Base-by-base conservation (phyloP, 2,113 vertebrate genomes). In the Tragelaphus strepsiceros region DNA sequence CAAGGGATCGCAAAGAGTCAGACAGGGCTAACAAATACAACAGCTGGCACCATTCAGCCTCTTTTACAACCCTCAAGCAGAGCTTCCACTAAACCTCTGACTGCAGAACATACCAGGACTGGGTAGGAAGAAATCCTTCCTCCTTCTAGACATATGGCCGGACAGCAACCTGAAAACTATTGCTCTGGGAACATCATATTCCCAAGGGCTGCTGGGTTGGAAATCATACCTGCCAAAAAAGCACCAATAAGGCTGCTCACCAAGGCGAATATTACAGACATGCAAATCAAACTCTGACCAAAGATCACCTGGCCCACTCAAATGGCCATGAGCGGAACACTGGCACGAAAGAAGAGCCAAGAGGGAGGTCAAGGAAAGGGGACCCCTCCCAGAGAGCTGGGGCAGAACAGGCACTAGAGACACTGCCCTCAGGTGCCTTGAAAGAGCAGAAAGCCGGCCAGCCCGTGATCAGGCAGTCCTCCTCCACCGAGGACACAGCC, bases 81-180 rank as follows among this genome's bases (percentile, higher is more conserved):
- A 35, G 64, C 64, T 35, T 10, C 64, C 64, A 67, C 64, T 35
- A 35, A 10, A 35, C 16, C 32, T 67, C 64, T 67, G 17, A 11
- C 64, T 67, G 8, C 8, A 67, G 32, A 67, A 35, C 32, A 67
- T 67, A 67, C 32, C 64, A 67, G 64, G 5, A 35, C 64, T 11
- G 2, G 64, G 32, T 67, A 35, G 17, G 64, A 35, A 35, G 64
- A 21, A 67, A 35, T 35, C 32, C 32, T 67, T 67, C 16, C 32
- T 67, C 64, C 32, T 67, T n/a, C 16, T 67, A 21, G 32, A 35
- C 17, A 21, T 35, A 35, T 10, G 32, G 32, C 32, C 0, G 0
- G 64, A 35, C 17, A 67, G 64, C 64, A 21, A 35, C 17, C 9
- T 21, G 32, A n/a, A 21, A 35, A 67, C 8, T 11, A 67, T 67